phyloP scores from a whole-genome alignment of 1,140 invertebrate species.

The Helicorthomorpha holstii region DNA sequence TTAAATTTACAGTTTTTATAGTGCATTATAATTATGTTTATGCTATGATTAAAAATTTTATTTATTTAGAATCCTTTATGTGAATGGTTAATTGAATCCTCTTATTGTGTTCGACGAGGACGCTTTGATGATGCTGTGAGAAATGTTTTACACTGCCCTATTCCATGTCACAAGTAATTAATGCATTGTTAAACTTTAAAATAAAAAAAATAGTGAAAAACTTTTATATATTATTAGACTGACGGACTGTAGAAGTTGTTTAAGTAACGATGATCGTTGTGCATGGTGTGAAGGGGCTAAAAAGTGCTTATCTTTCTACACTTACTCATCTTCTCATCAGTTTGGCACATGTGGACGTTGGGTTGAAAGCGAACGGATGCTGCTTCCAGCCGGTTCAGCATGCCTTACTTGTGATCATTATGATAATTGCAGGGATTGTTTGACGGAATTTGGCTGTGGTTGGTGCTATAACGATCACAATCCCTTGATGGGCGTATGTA shows the following conservation, averaged over 20 bases:
- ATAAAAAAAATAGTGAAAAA: constrained; percentile 1
- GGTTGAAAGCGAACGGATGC: constrained; percentile 44
- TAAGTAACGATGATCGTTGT: constrained; percentile 68
- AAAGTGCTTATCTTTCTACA: constrained; percentile 84
- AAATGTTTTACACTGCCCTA: constrained; percentile 17
- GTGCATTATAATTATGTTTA: not conserved
- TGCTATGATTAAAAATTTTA: not conserved
- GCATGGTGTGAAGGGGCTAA: constrained; percentile 75
- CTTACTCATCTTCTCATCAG: constrained; percentile 84
- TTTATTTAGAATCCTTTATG: constrained; percentile 39
- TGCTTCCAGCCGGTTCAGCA: constrained; percentile 24
- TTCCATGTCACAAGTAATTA: constrained; percentile 24
- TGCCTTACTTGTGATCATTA: constrained; percentile 66
- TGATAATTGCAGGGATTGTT: constrained; percentile 58
- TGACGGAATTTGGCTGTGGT: constrained; percentile 68
- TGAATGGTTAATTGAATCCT: constrained; percentile 72
- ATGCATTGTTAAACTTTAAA: not conserved
- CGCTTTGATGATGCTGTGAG: constrained; percentile 26
- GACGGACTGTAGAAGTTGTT: constrained; percentile 56
- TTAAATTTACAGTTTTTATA: not conserved
- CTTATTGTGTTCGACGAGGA: constrained; percentile 59
- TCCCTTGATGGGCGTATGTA: constrained; percentile 54
- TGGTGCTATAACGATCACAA: constrained; percentile 83
- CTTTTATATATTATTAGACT: constrained; percentile 27
- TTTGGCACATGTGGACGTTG: constrained; percentile 82